Percentiles rank a stretch among this genome's conserved stretches.
Evolutionary conservation across 2,888 invertebrate species (phyloP).

Genomic region (Escarpia spicata): DNA sequence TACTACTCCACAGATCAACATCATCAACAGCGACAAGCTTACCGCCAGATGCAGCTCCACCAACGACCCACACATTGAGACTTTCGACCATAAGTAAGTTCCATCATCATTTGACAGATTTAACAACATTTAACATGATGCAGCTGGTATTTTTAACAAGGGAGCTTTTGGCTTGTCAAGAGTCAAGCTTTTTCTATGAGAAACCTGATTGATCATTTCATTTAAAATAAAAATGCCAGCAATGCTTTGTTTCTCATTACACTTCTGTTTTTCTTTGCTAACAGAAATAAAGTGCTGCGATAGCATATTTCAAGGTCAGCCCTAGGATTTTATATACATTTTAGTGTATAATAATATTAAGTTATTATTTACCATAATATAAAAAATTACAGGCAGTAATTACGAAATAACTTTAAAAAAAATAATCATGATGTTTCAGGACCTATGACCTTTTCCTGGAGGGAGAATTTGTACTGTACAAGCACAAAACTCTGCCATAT

Average conservation of each 20-base stretch:
- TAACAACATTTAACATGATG: not conserved
- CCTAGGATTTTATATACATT: not conserved
- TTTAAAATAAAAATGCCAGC: not conserved
- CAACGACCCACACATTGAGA: constrained; percentile 48
- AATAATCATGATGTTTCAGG: constrained; percentile 8
- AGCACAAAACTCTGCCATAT: constrained; percentile 50
- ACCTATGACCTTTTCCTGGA: constrained; percentile 46
- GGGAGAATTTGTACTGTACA: constrained; percentile 53
- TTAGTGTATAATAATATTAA: not conserved
- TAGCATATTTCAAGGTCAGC: not conserved
- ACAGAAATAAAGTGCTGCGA: not conserved
- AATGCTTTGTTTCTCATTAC: not conserved
- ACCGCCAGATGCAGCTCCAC: constrained; percentile 45
- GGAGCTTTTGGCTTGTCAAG: too few relatives aligned
- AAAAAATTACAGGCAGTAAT: not conserved
- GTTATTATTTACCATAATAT: not conserved
- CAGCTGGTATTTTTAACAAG: too few relatives aligned
- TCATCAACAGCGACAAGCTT: constrained; percentile 31
- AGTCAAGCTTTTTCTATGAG: too few relatives aligned
- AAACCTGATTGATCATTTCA: too few relatives aligned
- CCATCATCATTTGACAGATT: not conserved
- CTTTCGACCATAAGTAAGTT: constrained; percentile 53
- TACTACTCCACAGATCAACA: not conserved
- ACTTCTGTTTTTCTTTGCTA: not conserved
- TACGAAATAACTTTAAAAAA: not conserved